A percentile compares a stretch with the other conserved stretches of the same genome.
phyloP scores from a whole-genome alignment of 2,797 vertebrate genomes.

The Fistularia tabacaria region DNA sequence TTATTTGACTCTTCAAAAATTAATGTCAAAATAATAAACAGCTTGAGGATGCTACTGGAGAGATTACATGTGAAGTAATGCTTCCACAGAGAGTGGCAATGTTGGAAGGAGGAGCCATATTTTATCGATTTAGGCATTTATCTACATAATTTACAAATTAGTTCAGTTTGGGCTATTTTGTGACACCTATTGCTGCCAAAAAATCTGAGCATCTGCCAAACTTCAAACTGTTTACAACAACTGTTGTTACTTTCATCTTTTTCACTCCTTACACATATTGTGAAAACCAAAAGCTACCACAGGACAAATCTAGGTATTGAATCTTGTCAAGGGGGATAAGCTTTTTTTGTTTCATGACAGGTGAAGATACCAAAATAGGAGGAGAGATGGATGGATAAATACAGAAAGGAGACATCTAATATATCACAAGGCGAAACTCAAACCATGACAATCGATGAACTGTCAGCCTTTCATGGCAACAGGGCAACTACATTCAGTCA shows the following conservation, averaged over 20 bases:
- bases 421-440: constrained; percentile 46
- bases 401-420: constrained; percentile 38
- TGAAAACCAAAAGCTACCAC: constrained; percentile 4
- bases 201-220: constrained; percentile 41
- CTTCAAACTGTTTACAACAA: neutral
- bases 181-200: constrained; percentile 41
- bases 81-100: constrained; percentile 18
- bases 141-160: constrained; percentile 57
- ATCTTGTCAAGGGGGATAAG: constrained; percentile 21
- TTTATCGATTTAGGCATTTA: constrained; percentile 58
- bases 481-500: constrained; percentile 33
- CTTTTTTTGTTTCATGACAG: constrained; percentile 35
- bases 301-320: constrained; percentile 14
- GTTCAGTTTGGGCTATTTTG: constrained; percentile 32
- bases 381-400: constrained; percentile 24
- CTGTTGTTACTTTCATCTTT: constrained; percentile 3
- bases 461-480: constrained; percentile 43
- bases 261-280: neutral
- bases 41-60: constrained; percentile 27
- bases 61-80: constrained; percentile 36
- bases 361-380: constrained; percentile 12
- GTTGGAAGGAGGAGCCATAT: constrained; percentile 32
- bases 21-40: constrained; percentile 12
- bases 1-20: constrained; percentile 9
- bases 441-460: constrained; percentile 36